Base-by-base conservation (phyloP, 2,888 invertebrate species). In the Mythimna impura region DNA sequence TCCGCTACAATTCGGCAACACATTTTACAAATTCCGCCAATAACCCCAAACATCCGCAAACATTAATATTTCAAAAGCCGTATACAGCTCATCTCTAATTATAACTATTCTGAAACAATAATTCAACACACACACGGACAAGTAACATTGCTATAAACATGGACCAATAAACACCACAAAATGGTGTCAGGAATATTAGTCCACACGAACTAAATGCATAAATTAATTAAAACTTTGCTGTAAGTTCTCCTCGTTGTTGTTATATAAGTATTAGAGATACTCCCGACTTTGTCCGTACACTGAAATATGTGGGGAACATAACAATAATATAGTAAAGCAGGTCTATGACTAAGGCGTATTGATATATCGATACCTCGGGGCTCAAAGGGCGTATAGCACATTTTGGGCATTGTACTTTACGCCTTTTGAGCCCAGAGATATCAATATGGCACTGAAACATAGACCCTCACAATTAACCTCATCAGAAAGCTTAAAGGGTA, bases 151-250 rank as follows among this genome's bases (percentile, higher is more conserved):
- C n/a, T 10, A 43, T 54, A 69, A 67, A 82, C 63, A 78, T 60
- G 40, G 72, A 66, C 66, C 61, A 78, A 82, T 75, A 76, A 83
- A 83, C 76, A 76, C 73, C 63, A 73, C 74, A 71, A 72, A 81
- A 81, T 75, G 55, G 68, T 78, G 82, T 79, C 81, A 67, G 81
- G 83, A 87, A 86, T 87, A 88, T 85, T 82, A 83, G 81, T 80
- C 80, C 82, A 80, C 72, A 82, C 66, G 61, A 87, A 89, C 89
- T 89, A 89, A 87, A 88, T 85, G 85, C 88, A 90, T 90, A 90
- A 89, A 90, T 90, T 90, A 87, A 90, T 90, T 90, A 88, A 86
- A 90, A 90, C 90, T 90, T 89, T 61, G 55, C 60, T 78, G 73
- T 81, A 73, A 81, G 76, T 86, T 77, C 20, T 55, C 25, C 66